These are phyloP conservation scores for Petrophora chlorosata DNA, from an alignment of 2,888 invertebrate species.

Conservation along the genomic window DNA sequence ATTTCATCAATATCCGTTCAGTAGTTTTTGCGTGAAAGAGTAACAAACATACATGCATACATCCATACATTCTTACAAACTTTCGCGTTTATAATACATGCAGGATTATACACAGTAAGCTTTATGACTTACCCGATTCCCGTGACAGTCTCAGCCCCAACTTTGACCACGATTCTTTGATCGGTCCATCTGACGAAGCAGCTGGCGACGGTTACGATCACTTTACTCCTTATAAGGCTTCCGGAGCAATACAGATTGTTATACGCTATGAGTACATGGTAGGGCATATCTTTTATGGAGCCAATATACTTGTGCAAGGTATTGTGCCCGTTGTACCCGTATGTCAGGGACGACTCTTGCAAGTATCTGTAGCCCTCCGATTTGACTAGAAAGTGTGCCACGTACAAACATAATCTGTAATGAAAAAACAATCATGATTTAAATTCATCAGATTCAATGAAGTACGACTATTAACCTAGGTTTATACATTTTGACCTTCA, in stretches of 20 bases:
- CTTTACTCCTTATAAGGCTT: slow-evolving; percentile 55
- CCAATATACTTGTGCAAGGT: slow-evolving; percentile 28
- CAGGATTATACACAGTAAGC: too few species aligned
- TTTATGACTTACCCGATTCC: slow-evolving; percentile 51
- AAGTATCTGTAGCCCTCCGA: slow-evolving; percentile 17
- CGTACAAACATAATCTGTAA: slow-evolving; percentile 6
- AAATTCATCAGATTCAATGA: too few species aligned
- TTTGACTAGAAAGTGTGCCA: neutral
- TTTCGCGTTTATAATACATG: too few species aligned
- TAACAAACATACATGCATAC: too few species aligned
- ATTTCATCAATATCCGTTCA: too few species aligned
- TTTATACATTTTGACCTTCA: too few species aligned
- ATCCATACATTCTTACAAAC: too few species aligned
- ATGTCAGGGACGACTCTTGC: neutral
- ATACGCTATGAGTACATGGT: slow-evolving; percentile 63
- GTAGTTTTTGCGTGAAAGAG: too few species aligned
- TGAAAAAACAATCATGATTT: neutral
- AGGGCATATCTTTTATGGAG: slow-evolving; percentile 45
- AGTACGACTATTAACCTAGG: too few species aligned
- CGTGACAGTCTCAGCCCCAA: slow-evolving; percentile 53
- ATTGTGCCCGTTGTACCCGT: slow-evolving; percentile 3
- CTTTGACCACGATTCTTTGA: slow-evolving; percentile 52
- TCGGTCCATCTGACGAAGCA: slow-evolving; percentile 47
- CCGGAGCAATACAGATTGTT: slow-evolving; percentile 65
- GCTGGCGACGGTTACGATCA: slow-evolving; percentile 63